phyloP scores from a whole-genome alignment of 2,797 vertebrate genomes.

The Trematocara caparti region DNA sequence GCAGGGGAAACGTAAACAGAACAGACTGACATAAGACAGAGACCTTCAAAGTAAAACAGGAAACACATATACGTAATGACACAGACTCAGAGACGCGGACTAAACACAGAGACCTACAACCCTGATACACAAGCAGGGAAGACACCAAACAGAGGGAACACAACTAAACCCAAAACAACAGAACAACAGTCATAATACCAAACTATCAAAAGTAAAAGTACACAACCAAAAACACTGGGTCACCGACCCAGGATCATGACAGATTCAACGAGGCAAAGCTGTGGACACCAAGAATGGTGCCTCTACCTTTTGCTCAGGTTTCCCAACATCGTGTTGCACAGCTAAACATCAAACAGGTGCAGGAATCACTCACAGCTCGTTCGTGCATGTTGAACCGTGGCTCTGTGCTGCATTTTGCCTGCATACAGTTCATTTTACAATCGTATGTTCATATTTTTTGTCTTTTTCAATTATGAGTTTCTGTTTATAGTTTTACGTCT shows the following conservation, averaged over 20 bases:
- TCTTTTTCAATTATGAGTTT: neutral
- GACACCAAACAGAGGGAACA: no score
- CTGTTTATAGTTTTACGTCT: neutral
- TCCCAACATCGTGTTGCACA: neutral
- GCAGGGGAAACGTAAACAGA: no score
- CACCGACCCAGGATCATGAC: rapidly evolving
- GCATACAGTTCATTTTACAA: neutral
- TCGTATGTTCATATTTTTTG: neutral
- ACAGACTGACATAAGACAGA: no score
- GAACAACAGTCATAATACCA: no score
- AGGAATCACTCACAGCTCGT: neutral
- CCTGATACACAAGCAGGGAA: no score
- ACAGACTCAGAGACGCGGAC: no score
- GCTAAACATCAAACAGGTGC: neutral
- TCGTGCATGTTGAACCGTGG: rapidly evolving
- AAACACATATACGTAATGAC: no score
- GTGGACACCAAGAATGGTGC: neutral
- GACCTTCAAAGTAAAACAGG: no score
- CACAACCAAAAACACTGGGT: neutral
- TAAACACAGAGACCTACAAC: no score
- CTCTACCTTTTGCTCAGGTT: neutral
- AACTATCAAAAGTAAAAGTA: no score
- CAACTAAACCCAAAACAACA: no score
- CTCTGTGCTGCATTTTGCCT: neutral
- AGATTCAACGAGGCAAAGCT: neutral